These are phyloP conservation scores for Sylvilagus bachmani DNA, from an alignment of 2,113 vertebrate species.

Conservation along the genomic window DNA sequence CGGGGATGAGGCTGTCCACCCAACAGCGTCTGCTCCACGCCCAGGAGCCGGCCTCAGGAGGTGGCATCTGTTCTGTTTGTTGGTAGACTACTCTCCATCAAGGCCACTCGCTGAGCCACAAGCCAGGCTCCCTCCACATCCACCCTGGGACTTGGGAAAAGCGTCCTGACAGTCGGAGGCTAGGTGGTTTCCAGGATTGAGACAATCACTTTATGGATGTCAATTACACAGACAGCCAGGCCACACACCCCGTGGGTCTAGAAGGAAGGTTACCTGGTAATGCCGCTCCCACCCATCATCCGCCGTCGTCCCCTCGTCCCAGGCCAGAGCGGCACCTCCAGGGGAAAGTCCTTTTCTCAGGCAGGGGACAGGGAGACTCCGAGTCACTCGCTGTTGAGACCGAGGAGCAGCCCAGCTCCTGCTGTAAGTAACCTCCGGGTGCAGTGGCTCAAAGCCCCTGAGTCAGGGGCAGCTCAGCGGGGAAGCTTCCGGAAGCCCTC, in stretches of 20 bases:
- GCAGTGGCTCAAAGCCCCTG: background rate
- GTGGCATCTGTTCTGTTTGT: too few species aligned
- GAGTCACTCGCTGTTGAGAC: too few species aligned
- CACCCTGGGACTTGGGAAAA: background rate
- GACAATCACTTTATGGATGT: background rate
- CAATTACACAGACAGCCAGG: background rate
- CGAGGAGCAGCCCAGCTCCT: too few species aligned
- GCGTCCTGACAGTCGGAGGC: background rate
- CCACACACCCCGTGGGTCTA: accelerated
- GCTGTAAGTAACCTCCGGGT: too few species aligned
- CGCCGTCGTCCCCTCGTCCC: too few species aligned
- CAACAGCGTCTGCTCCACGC: accelerated
- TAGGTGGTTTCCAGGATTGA: background rate
- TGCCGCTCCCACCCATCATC: too few species aligned
- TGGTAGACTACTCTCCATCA: accelerated
- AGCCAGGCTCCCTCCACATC: too few species aligned
- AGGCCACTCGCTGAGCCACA: background rate
- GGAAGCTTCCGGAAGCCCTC: background rate
- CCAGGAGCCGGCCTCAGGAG: background rate
- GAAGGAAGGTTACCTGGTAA: background rate
- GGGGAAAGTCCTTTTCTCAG: background rate
- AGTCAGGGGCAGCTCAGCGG: background rate
- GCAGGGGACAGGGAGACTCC: too few species aligned
- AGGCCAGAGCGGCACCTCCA: background rate
- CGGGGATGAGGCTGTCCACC: too few species aligned